A percentile compares a stretch with the other conserved stretches of the same genome.
Evolutionary conservation across 2,113 vertebrate genomes (phyloP).

Genomic region (Antennarius striatus): DNA sequence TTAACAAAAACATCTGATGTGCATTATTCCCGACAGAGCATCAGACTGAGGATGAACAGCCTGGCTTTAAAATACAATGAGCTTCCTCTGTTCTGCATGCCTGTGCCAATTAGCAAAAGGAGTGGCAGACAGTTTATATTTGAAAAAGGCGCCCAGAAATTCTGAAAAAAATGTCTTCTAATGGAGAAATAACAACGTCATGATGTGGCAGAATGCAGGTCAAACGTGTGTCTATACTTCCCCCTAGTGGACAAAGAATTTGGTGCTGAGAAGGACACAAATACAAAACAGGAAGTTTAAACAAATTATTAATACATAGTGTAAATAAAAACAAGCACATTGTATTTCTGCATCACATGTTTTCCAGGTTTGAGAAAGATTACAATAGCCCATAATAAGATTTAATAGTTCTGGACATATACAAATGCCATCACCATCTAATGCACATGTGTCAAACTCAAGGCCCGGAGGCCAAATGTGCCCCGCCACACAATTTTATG

Average conservation of each 20-base stretch:
- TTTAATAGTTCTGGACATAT: too few species aligned
- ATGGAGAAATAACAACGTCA: slow-evolving; percentile 32
- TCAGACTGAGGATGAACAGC: slow-evolving; percentile 64
- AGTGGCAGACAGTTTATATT: slow-evolving; percentile 43
- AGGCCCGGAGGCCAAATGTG: too few species aligned
- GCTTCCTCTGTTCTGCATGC: slow-evolving; percentile 50
- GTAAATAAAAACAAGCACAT: too few species aligned
- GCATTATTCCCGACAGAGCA: slow-evolving; percentile 74
- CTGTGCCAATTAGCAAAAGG: slow-evolving; percentile 53
- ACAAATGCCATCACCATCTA: too few species aligned
- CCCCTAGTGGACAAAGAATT: slow-evolving; percentile 66
- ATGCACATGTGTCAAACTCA: too few species aligned
- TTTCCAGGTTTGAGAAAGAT: too few species aligned
- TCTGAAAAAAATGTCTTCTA: not conserved
- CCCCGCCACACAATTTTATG: too few species aligned
- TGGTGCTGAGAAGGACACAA: not conserved
- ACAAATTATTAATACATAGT: too few species aligned
- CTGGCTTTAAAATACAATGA: slow-evolving; percentile 56
- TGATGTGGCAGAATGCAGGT: not conserved
- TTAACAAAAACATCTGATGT: slow-evolving; percentile 81
- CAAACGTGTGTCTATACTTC: slow-evolving; percentile 46
- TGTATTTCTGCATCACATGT: too few species aligned
- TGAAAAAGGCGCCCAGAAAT: slow-evolving; percentile 41
- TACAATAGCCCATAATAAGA: too few species aligned
- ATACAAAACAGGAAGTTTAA: too few species aligned